Conservation (phyloP, 1,140 invertebrate genomes). For the Papilio polytes region DNA sequence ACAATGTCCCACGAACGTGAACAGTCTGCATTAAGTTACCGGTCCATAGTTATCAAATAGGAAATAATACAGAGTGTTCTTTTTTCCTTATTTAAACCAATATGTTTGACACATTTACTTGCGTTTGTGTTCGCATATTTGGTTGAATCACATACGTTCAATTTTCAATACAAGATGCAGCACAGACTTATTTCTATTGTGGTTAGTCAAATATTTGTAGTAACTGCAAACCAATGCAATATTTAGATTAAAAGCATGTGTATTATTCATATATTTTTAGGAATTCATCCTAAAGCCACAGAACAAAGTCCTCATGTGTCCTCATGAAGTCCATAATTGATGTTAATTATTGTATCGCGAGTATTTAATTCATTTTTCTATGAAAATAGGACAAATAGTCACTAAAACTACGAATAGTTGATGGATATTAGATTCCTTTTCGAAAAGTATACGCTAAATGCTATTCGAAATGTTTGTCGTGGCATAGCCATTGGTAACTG, state of each 20-base stretch:
- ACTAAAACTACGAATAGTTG: neutral
- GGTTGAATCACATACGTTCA: too few relatives aligned
- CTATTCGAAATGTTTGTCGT: neutral
- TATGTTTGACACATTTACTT: too few relatives aligned
- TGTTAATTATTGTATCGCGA: neutral
- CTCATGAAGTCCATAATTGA: neutral
- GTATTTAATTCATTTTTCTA: neutral
- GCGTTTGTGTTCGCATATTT: too few relatives aligned
- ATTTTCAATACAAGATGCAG: too few relatives aligned
- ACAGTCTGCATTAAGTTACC: too few relatives aligned
- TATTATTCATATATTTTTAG: neutral
- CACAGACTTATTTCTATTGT: neutral
- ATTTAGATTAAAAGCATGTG: neutral
- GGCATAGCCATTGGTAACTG: conserved; percentile 19
- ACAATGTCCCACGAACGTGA: too few relatives aligned
- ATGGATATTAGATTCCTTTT: neutral
- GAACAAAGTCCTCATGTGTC: neutral
- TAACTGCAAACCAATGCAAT: conserved; percentile 7
- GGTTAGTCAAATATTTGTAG: neutral
- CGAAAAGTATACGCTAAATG: conserved; percentile 3
- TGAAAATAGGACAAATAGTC: neutral
- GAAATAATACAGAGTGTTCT: too few relatives aligned
- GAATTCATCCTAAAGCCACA: neutral
- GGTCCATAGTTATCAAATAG: too few relatives aligned
- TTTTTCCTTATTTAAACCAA: too few relatives aligned